These are phyloP conservation scores for Hylyphantes graminicola DNA, from an alignment of 1,140 invertebrate genomes.

Conservation along the genomic window DNA sequence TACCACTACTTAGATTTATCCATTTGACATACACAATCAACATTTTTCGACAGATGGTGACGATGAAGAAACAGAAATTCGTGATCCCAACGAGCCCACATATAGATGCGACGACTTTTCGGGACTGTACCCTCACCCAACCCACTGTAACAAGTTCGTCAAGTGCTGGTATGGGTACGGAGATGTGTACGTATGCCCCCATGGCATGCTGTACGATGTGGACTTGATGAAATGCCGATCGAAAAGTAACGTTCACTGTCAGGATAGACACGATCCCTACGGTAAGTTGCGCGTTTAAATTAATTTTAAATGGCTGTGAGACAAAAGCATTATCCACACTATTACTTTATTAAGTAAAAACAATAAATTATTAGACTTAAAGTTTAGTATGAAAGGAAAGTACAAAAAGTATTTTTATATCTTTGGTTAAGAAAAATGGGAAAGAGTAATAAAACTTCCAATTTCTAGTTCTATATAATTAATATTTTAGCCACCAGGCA, in stretches of 20 bases:
- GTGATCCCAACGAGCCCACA: not conserved
- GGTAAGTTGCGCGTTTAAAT: constrained; percentile 1
- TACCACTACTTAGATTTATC: too few species aligned
- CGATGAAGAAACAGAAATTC: not conserved
- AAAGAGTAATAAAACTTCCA: too few species aligned
- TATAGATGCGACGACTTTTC: not conserved
- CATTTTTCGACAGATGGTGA: not conserved
- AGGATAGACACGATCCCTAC: constrained; percentile 22
- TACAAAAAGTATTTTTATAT: too few species aligned
- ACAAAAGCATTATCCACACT: too few species aligned
- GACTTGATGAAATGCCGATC: constrained; percentile 15
- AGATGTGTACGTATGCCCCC: constrained; percentile 23
- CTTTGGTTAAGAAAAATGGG: too few species aligned
- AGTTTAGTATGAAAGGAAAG: too few species aligned
- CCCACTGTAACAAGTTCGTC: constrained; percentile 39
- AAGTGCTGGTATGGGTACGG: constrained; percentile 29
- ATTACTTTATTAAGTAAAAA: too few species aligned
- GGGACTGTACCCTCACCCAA: constrained; percentile 27
- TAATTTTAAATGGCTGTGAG: constrained; percentile 6
- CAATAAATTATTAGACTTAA: too few species aligned
- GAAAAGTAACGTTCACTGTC: constrained; percentile 10
- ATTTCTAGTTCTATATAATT: too few species aligned
- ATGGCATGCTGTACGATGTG: constrained; percentile 12
- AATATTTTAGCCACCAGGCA: too few species aligned
- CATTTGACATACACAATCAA: too few species aligned